Evolutionary conservation across 2,797 vertebrate genomes (phyloP).

Genomic region (Protonibea diacanthus): DNA sequence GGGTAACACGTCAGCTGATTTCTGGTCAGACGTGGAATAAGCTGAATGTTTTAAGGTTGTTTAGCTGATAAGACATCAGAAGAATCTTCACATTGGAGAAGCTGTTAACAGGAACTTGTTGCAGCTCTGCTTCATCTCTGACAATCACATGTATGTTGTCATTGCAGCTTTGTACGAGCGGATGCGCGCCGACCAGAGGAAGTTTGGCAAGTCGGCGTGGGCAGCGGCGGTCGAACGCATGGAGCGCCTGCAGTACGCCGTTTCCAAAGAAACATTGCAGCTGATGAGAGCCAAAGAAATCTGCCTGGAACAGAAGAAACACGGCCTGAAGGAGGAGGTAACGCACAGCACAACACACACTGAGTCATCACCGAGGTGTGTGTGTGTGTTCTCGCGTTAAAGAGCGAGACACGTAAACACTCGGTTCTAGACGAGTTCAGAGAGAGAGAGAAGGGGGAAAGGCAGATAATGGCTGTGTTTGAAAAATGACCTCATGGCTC

Average conservation of each 20-base stretch:
- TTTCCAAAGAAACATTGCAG: constrained; percentile 97
- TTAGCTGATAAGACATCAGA: too few species aligned
- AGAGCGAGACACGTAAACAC: background rate
- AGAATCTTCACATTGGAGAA: background rate
- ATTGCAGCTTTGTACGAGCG: constrained; percentile 91
- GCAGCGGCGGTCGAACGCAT: constrained; percentile 94
- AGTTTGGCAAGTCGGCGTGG: constrained; percentile 96
- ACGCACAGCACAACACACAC: background rate
- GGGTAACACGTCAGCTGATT: background rate
- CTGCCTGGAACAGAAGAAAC: constrained; percentile 96
- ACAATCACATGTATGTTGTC: background rate
- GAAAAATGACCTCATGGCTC: constrained; percentile 59
- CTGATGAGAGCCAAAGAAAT: constrained; percentile 98
- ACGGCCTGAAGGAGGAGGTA: constrained; percentile 94
- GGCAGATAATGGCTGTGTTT: background rate
- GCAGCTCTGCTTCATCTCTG: background rate
- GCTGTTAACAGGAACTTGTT: background rate
- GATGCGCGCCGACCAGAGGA: constrained; percentile 96
- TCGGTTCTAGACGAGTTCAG: background rate
- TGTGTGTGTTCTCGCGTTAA: background rate
- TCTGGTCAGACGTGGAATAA: background rate
- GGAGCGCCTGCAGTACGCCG: constrained; percentile 94
- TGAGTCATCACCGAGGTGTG: background rate
- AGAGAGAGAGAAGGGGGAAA: background rate
- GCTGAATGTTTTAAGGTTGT: too few species aligned